Percentiles rank a stretch among this genome's conserved stretches.
These are phyloP conservation scores for Candoia aspera DNA, from an alignment of 2,113 vertebrate genomes.

Conservation along the genomic window DNA sequence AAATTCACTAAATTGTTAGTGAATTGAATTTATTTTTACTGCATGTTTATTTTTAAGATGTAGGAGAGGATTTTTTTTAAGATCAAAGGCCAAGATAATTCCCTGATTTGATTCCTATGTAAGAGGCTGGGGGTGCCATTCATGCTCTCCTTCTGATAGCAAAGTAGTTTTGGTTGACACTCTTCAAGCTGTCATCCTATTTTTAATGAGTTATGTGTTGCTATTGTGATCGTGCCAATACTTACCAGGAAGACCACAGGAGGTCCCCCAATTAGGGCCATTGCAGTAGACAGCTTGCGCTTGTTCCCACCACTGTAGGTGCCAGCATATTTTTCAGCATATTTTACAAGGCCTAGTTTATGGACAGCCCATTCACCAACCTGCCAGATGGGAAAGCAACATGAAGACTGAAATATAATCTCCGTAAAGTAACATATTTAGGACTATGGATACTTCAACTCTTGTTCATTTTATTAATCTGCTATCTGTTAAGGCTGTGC, in stretches of 20 bases:
- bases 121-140: not conserved
- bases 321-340: slow-evolving; percentile 88
- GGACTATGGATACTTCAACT: not conserved
- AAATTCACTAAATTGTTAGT: not conserved
- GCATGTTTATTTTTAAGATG: not conserved
- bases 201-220: not conserved
- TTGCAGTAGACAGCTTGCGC: slow-evolving; percentile 96
- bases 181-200: not conserved
- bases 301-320: slow-evolving; percentile 96
- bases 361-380: slow-evolving; percentile 96
- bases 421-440: not conserved
- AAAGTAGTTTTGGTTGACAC: not conserved
- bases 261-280: slow-evolving; percentile 92
- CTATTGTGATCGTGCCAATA: slow-evolving; percentile 18
- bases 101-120: not conserved
- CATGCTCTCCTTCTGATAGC: not conserved
- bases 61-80: too few species aligned
- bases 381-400: slow-evolving; percentile 61
- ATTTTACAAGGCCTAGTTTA: slow-evolving; percentile 91
- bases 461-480: not conserved
- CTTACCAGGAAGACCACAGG: slow-evolving; percentile 97
- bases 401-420: not conserved
- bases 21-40: not conserved
- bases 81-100: not conserved
- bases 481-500: not conserved